Evolutionary conservation across 2,113 vertebrate genomes (phyloP).

Genomic region (Ochotona princeps): DNA sequence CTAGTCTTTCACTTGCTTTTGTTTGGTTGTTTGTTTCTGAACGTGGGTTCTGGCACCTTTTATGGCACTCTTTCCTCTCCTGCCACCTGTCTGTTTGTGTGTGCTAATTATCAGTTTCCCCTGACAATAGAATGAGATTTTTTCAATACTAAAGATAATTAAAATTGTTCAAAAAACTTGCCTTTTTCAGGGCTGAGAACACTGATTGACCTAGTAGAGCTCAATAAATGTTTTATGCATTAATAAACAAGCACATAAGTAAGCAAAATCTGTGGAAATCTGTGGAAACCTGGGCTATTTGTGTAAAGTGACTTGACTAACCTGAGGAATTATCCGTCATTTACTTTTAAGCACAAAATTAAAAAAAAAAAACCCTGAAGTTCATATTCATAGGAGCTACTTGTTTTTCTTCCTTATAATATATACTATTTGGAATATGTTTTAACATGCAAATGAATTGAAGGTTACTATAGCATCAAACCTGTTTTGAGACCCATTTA

Average conservation of each 20-base stretch:
- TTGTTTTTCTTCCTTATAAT: constrained; percentile 51
- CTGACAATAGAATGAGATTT: not conserved
- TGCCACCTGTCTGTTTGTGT: not conserved
- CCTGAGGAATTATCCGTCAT: not conserved
- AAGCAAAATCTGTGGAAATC: not conserved
- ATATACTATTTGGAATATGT: constrained; percentile 30
- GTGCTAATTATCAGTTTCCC: not conserved
- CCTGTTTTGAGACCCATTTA: constrained; percentile 1
- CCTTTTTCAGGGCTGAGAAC: not conserved
- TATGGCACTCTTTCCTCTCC: not conserved
- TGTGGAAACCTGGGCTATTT: not conserved
- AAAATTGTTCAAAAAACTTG: constrained; percentile 11
- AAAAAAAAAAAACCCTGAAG: no score
- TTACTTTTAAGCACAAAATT: no score
- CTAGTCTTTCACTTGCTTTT: not conserved
- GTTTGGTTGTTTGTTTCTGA: not conserved
- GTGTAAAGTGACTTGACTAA: not conserved
- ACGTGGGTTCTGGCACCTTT: not conserved
- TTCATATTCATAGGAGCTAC: not conserved
- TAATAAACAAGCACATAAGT: not conserved
- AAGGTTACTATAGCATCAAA: constrained; percentile 21
- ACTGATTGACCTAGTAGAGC: not conserved
- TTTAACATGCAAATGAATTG: constrained; percentile 56
- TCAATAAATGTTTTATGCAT: constrained; percentile 42
- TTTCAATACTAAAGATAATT: not conserved